Evolutionary conservation across 2,888 invertebrate genomes (phyloP), one percentile per base, ranked within the genome.

Genomic region (Lymantria dispar): DNA sequence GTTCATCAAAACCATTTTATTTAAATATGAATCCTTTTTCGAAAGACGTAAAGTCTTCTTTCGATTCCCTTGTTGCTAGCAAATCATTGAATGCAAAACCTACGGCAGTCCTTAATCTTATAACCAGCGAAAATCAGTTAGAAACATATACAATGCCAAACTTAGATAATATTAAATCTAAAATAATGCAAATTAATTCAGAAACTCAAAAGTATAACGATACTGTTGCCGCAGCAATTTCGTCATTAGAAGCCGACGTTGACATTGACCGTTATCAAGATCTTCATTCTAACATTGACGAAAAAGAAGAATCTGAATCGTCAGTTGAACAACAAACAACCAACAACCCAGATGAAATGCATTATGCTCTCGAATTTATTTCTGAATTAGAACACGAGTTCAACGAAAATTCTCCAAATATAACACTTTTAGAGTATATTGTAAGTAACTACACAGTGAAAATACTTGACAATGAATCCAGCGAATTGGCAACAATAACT

Each of bases 1-100:
- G 84, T 11, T 55, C 74, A n/a, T 59, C 68, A 2, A 75, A 74
- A 52, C 85, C 83, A 11, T 85, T 76, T 58, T 86, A 76, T 56
- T 72, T 68, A n/a, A 74, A 63, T 49, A 49, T 66, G 13, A 76
- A 60, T 33, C 72, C 82, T 8, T 87, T 86, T 60, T 61, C 78
- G 15, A 60, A 73, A 14, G 82, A 85, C 15, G 80, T 84, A 0
- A 74, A 75, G 60, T 48, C 68, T 2, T 65, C 68, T 33, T 80
- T 78, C 45, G 76, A 65, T 46, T 47, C 53, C 12, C 47, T 69
- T 8, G 38, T 29, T 8, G 36, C 54, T 38, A 58, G 52, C 22
- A 41, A 30, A 10, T 47, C 49, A 0, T 30, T 30, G 14, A 66
- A 60, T 47, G 1, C 43, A 9, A 63, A 54, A 7, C 30, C 56